Percentiles rank a stretch among this genome's conserved stretches.
Conservation (phyloP, 2,888 invertebrate species). For the Euspilapteryx auroguttella region DNA sequence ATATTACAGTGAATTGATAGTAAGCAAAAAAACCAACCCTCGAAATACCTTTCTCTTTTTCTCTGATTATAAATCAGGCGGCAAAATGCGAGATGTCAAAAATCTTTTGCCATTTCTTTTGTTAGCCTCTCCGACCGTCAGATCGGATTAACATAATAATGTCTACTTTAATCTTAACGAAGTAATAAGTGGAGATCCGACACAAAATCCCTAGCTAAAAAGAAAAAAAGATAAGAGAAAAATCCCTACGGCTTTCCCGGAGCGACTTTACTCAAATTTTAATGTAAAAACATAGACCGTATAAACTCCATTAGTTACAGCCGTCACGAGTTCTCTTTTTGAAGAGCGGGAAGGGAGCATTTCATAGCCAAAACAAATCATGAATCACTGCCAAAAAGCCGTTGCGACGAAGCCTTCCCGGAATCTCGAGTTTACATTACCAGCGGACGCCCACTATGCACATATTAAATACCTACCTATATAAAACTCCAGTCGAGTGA, state of each 20-base stretch:
- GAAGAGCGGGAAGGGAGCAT: slow-evolving; percentile 9
- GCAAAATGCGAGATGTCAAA: too few relatives aligned
- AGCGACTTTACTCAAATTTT: slow-evolving; percentile 4
- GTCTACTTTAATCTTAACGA: too few relatives aligned
- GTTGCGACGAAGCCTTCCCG: slow-evolving; percentile 9
- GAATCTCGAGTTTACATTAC: slow-evolving; percentile 9
- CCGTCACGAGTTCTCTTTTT: slow-evolving; percentile 9
- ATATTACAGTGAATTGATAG: slow-evolving; percentile 1
- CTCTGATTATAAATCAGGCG: too few relatives aligned
- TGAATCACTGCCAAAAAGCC: slow-evolving; percentile 51
- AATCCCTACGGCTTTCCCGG: background rate
- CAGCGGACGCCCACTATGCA: slow-evolving; percentile 4
- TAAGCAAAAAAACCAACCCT: too few relatives aligned
- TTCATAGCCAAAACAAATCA: slow-evolving; percentile 56
- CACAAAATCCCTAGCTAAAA: too few relatives aligned
- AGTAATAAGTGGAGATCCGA: too few relatives aligned
- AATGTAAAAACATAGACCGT: slow-evolving; percentile 6
- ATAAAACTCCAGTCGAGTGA: slow-evolving; percentile 8
- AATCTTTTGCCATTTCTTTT: too few relatives aligned
- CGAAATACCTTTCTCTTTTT: background rate
- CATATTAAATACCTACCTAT: slow-evolving; percentile 5
- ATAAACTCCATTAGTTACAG: slow-evolving; percentile 31
- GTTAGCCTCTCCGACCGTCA: too few relatives aligned
- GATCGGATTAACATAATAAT: too few relatives aligned
- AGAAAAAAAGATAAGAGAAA: too few relatives aligned